Percentiles rank a stretch among this genome's conserved stretches.
phyloP scores from a whole-genome alignment of 2,888 invertebrate genomes.

The Pristionchus fissidentatus region DNA sequence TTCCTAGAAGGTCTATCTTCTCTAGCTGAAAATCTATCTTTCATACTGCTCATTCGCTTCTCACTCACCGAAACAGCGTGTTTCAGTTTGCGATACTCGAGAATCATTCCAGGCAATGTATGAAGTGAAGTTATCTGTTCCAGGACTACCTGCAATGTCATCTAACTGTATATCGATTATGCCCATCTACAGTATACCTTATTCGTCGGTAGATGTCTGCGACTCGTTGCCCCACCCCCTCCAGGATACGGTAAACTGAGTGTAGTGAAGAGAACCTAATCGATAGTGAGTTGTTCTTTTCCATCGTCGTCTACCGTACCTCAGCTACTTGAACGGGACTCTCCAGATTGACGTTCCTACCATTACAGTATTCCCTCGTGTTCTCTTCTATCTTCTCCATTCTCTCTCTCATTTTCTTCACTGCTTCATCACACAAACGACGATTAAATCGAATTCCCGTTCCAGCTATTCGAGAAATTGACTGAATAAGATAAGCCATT shows the following conservation, averaged over 20 bases:
- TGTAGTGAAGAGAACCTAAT: constrained; percentile 55
- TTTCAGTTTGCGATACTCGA: constrained; percentile 57
- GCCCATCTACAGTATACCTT: constrained; percentile 48
- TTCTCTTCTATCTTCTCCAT: constrained; percentile 54
- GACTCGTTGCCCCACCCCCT: constrained; percentile 41
- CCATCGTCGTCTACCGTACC: constrained; percentile 1
- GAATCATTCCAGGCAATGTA: constrained; percentile 56
- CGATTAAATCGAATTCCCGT: constrained; percentile 54
- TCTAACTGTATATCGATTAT: neutral
- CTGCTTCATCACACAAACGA: neutral
- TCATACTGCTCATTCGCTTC: too few species aligned
- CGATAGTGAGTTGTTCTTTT: neutral
- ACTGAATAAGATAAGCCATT: constrained; percentile 19
- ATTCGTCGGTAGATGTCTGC: constrained; percentile 56
- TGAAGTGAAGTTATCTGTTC: constrained; percentile 54
- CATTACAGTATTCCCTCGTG: constrained; percentile 51
- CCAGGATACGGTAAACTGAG: constrained; percentile 60
- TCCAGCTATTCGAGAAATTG: constrained; percentile 52
- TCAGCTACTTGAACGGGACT: constrained; percentile 55
- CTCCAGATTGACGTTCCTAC: constrained; percentile 58
- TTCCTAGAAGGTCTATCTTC: too few species aligned
- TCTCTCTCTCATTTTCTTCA: constrained; percentile 46
- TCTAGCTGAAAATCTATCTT: too few species aligned
- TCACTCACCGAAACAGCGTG: constrained; percentile 58
- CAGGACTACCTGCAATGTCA: constrained; percentile 50